Evolutionary conservation across 2,797 vertebrate species (phyloP), one percentile per base, ranked within the genome.

Genomic region (Chlorospingus flavigularis): DNA sequence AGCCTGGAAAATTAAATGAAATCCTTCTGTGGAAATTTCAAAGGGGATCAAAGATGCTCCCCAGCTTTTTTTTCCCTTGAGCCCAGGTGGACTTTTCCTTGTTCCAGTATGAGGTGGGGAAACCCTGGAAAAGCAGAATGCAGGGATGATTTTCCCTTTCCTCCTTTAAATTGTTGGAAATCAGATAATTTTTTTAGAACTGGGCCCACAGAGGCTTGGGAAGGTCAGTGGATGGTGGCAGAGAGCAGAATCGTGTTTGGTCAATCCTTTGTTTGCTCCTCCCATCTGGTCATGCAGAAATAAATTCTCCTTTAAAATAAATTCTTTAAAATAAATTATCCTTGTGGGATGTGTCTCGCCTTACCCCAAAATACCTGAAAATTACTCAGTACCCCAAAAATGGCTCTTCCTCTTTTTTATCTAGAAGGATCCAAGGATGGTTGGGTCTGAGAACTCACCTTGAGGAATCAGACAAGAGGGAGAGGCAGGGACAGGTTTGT

Each of bases 1-100:
- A 91, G 78, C 43, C 84, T 88, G 89, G 94, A 90, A 96, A 94
- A 92, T 84, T 42, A 94, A 94, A 96, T 90, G 7, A 84, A 92
- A 92, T 76, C 87, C 95, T 94, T 86, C 85, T 96, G 87, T 78
- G 90, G 66, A 75, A 62, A 66, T 94, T 94, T 93, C 82, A 84
- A 84, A 94, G 75, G 75, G 47, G 40, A 80, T 65, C 84, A 85
- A 63, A 95, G 84, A 82, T 85, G 87, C 17, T 94, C 43, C 87
- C 35, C 48, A 71, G 62, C 6, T 88, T 90, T 70, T 88, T 71
- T 91, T 90, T 92, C 26, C 10, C 79, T 60, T 16, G 70, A 88
- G 26, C 19, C 85, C 40, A 77, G 62, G 68, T 83, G 37, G 43
- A 68, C 37, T 13, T 53, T 75, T 80, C 54, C 62, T n/a, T 6